Evolutionary conservation across 2,888 invertebrate genomes (phyloP), one percentile per base, ranked within the genome.

Genomic region (Heliconius aoede): DNA sequence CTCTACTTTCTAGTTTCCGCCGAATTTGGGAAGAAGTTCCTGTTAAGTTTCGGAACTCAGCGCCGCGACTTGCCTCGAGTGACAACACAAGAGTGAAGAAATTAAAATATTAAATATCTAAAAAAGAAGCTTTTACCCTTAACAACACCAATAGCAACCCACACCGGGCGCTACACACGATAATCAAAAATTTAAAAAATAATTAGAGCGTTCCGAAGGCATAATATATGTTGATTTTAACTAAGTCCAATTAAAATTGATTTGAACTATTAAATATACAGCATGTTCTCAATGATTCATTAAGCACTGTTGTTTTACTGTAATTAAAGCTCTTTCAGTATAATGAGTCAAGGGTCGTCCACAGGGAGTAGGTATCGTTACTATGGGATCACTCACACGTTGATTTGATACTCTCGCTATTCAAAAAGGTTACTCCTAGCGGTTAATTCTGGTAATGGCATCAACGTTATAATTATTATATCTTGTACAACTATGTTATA

Each of bases 271-370:
- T 64, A 55, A 64, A 64, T 40, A 72, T n/a, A 58, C 58, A 64
- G 64, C 24, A 40, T 58, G 28, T 76, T 71, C 71, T 62, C 55
- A 72, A 67, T 73, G 3, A 46, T 46, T 76, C 46, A 73, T 73
- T 73, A 68, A 68, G 46, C 67, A n/a, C 76, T 64, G 61, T 73
- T 40, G 32, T 46, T 55, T 72, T 67, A 46, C 60, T 65, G 51
- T 76, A 76, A 76, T 76, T 72, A 76, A 60, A 72, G 51, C 68
- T 68, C 76, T 60, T 36, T 28, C 71, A 62, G 62, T 64, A 64
- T 64, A 75, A 71, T 61, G 36, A 58, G 55, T 68, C 21, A 76
- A 69, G 61, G 61, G 61, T 67, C 51, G 76, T 68, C 60, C 51
- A 61, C 58, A 46, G 76, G 30, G 61, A 68, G 72, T 73, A 46